Conservation (phyloP, 2,888 invertebrate genomes). For the Abrostola tripartita region DNA sequence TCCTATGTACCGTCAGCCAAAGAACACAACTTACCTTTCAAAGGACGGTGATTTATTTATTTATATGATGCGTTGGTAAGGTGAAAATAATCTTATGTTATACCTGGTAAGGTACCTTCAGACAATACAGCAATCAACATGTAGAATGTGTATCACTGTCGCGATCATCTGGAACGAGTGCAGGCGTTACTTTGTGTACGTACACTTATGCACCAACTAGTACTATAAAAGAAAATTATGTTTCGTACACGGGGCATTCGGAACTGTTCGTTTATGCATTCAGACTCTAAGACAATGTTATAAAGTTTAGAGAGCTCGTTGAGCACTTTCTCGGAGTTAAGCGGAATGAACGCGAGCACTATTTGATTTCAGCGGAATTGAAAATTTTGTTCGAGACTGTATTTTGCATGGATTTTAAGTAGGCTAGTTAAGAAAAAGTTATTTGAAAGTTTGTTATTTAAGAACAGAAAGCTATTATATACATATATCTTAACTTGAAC, state of each 20-base stretch:
- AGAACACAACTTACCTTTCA: too few relatives aligned
- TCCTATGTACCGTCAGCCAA: too few relatives aligned
- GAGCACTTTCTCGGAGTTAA: conserved; percentile 68
- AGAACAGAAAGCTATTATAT: background rate
- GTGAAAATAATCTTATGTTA: too few relatives aligned
- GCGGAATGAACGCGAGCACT: conserved; percentile 66
- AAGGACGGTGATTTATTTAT: too few relatives aligned
- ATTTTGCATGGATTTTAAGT: conserved; percentile 21
- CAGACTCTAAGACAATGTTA: conserved; percentile 72
- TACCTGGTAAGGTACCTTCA: background rate
- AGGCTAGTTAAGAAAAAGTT: conserved; percentile 9
- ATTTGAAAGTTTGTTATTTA: background rate
- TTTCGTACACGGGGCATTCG: conserved; percentile 59
- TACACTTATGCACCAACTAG: conserved; percentile 49
- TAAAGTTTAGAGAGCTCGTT: conserved; percentile 67
- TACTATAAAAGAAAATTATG: conserved; percentile 64
- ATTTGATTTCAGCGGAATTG: conserved; percentile 74
- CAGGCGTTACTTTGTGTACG: conserved; percentile 31
- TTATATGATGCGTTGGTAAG: too few relatives aligned
- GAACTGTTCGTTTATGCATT: conserved; percentile 74
- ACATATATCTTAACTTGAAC: background rate
- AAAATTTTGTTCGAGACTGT: conserved; percentile 61
- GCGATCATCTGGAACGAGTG: conserved; percentile 41
- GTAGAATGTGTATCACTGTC: conserved; percentile 42
- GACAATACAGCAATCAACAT: conserved; percentile 17